phyloP scores from a whole-genome alignment of 1,140 invertebrate genomes.

The Venustaconcha ellipsiformis region DNA sequence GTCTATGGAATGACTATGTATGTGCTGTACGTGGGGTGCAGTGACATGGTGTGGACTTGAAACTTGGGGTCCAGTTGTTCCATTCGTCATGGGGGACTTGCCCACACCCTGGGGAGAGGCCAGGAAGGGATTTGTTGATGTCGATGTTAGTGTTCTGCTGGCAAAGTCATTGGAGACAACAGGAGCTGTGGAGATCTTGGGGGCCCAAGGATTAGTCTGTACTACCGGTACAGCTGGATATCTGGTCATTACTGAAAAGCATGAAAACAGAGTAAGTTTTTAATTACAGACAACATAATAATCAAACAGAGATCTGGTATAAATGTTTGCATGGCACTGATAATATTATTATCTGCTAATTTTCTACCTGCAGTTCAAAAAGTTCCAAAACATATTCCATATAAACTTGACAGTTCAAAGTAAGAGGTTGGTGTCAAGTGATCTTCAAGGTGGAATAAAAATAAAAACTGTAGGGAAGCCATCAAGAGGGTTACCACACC shows the following conservation, averaged over 20 bases:
- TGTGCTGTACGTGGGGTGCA: constrained; percentile 63
- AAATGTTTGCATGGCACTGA: constrained; percentile 26
- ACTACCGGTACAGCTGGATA: background rate
- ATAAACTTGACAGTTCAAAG: too few species aligned
- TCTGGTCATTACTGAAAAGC: background rate
- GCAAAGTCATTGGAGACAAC: constrained; percentile 6
- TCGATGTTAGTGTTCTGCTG: constrained; percentile 71
- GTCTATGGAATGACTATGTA: constrained; percentile 75
- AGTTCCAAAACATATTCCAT: too few species aligned
- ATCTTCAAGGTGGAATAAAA: background rate
- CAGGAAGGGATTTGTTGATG: constrained; percentile 71
- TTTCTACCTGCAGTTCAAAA: background rate
- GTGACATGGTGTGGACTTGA: constrained; percentile 34
- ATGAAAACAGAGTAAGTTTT: background rate
- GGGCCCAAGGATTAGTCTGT: constrained; percentile 2
- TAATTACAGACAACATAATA: background rate
- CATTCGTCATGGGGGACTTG: constrained; percentile 24
- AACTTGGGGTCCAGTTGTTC: constrained; percentile 33
- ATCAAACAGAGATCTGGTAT: constrained; percentile 57
- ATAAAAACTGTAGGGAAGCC: background rate
- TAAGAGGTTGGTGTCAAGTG: background rate
- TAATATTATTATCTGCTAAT: background rate
- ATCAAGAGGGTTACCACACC: background rate
- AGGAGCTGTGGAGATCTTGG: background rate
- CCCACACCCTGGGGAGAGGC: constrained; percentile 59